These are phyloP conservation scores for Callaeas wilsoni DNA, from an alignment of 2,113 vertebrate species.

Conservation along the genomic window DNA sequence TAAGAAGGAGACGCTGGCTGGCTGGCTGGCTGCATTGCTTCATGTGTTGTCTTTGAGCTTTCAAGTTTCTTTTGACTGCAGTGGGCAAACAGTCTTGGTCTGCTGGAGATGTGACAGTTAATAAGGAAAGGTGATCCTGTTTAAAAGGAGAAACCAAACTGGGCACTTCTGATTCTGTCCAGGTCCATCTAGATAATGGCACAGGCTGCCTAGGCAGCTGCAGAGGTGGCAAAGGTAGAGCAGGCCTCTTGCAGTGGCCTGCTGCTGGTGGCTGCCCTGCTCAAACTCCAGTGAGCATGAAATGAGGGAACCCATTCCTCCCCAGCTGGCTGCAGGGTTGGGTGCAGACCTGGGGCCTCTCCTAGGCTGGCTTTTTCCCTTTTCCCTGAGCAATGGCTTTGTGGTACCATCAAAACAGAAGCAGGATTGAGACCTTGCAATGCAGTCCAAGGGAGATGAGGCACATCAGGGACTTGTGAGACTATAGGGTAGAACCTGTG, in stretches of 20 bases:
- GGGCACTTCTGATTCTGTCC: neutral
- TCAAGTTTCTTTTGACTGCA: neutral
- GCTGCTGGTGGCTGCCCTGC: neutral
- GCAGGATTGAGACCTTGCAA: neutral
- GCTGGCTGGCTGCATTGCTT: neutral
- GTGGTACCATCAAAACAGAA: neutral
- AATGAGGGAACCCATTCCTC: neutral
- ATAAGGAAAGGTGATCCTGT: neutral
- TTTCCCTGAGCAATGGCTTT: neutral
- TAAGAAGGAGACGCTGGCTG: neutral
- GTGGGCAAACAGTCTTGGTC: neutral
- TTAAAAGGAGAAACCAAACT: neutral
- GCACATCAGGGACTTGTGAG: neutral
- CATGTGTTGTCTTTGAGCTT: neutral
- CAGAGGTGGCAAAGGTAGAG: neutral
- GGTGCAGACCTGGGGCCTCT: neutral
- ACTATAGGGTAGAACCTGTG: neutral
- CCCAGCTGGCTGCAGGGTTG: neutral
- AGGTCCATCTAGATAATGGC: neutral
- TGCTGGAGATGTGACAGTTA: neutral
- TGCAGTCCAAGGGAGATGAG: neutral
- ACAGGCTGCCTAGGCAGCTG: neutral
- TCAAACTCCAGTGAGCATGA: neutral
- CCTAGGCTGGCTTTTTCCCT: neutral
- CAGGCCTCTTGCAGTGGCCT: neutral